Evolutionary conservation across 2,113 vertebrate genomes (phyloP).

Genomic region (Elgaria multicarinata): DNA sequence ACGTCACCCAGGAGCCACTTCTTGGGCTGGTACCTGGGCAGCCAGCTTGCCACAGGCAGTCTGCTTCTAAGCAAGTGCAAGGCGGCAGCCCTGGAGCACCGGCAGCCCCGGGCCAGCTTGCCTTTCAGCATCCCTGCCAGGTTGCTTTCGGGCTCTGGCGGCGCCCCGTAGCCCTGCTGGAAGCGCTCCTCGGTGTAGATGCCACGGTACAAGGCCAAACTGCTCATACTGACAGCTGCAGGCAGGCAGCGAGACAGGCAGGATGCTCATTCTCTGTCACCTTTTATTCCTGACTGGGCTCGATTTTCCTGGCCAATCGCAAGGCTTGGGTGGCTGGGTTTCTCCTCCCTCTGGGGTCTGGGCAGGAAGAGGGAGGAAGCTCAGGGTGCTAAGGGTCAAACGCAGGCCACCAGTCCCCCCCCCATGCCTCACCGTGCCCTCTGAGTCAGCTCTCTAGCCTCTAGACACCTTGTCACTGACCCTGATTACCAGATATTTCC

Average conservation of each 20-base stretch:
- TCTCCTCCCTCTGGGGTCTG: background rate
- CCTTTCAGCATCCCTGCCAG: conserved; percentile 12
- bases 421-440: background rate
- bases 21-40: conserved; percentile 84
- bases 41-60: conserved; percentile 86
- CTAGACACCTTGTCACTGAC: background rate
- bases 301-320: conserved; percentile 3
- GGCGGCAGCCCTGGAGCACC: conserved; percentile 77
- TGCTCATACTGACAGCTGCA: conserved; percentile 75
- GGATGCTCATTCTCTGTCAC: conserved; percentile 15
- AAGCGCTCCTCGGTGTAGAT: conserved; percentile 86
- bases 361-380: conserved; percentile 29
- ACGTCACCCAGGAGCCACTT: conserved; percentile 89
- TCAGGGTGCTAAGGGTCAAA: conserved; percentile 12
- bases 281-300: conserved; percentile 15
- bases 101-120: conserved; percentile 55
- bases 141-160: conserved; percentile 31
- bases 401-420: background rate
- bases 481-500: background rate
- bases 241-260: background rate
- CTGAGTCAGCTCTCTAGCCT: background rate
- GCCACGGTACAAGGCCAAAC: conserved; percentile 83
- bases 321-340: background rate
- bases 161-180: conserved; percentile 79
- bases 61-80: conserved; percentile 79